A percentile compares a stretch with the other conserved stretches of the same genome.
phyloP scores from a whole-genome alignment of 2,888 invertebrate species.

The Belgica antarctica region DNA sequence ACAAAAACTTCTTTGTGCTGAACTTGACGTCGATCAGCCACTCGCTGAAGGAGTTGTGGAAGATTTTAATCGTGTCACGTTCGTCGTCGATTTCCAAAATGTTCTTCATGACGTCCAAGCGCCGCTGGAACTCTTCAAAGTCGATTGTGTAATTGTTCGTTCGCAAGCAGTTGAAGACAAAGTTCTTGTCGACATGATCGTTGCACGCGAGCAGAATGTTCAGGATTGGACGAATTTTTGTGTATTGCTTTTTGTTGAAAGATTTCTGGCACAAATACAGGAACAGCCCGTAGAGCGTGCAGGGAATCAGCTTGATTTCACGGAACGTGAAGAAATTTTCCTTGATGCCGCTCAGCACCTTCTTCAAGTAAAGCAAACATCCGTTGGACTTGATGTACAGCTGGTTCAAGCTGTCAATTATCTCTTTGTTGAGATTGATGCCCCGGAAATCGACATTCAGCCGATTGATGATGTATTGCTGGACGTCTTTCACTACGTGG shows the following conservation, averaged over 20 bases:
- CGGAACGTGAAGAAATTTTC: slow-evolving; percentile 89
- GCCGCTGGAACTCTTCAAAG: slow-evolving; percentile 74
- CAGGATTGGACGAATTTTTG: slow-evolving; percentile 78
- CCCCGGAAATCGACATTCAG: slow-evolving; percentile 82
- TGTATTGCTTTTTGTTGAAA: slow-evolving; percentile 84
- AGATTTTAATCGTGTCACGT: slow-evolving; percentile 58
- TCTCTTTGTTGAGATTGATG: slow-evolving; percentile 85
- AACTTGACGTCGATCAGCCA: slow-evolving; percentile 98
- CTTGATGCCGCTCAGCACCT: slow-evolving; percentile 87
- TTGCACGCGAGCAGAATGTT: slow-evolving; percentile 85
- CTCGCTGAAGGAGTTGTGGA: slow-evolving; percentile 92
- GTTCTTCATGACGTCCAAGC: slow-evolving; percentile 70
- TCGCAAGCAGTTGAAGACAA: slow-evolving; percentile 77
- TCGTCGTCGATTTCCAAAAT: slow-evolving; percentile 54
- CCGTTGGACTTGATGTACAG: slow-evolving; percentile 95
- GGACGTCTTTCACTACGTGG: slow-evolving; percentile 90
- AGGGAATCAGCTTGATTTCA: slow-evolving; percentile 90
- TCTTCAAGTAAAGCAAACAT: slow-evolving; percentile 81
- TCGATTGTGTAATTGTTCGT: slow-evolving; percentile 77
- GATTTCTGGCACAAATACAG: slow-evolving; percentile 92
- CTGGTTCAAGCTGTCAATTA: slow-evolving; percentile 92
- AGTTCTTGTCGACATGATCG: slow-evolving; percentile 76
- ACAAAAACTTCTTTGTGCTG: slow-evolving; percentile 91
- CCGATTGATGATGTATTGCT: slow-evolving; percentile 87
- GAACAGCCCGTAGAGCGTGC: slow-evolving; percentile 91